These are phyloP conservation scores for Zygaena filipendulae DNA, from an alignment of 2,888 invertebrate species.

Conservation along the genomic window DNA sequence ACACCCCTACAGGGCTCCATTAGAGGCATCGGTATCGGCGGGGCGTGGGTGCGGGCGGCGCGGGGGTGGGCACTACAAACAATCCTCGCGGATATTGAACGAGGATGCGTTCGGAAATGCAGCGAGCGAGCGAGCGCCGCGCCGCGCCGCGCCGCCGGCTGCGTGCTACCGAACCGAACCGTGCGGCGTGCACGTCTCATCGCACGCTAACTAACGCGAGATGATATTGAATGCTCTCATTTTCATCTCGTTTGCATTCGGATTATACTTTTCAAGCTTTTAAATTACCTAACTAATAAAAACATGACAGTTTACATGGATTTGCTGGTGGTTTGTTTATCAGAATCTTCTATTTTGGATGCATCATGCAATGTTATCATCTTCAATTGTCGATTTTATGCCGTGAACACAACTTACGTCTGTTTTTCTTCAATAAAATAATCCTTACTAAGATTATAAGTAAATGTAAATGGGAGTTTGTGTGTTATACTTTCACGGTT, in stretches of 20 bases:
- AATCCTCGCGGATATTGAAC: constrained; percentile 66
- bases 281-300: too few species aligned
- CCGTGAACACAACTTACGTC: too few species aligned
- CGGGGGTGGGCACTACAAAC: constrained; percentile 46
- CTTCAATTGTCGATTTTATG: too few species aligned
- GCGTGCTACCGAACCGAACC: constrained; percentile 43
- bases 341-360: too few species aligned
- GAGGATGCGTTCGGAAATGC: constrained; percentile 64
- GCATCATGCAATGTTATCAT: too few species aligned
- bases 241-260: constrained; percentile 43
- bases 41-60: constrained; percentile 20
- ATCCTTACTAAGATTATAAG: too few species aligned
- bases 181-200: constrained; percentile 41
- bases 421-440: too few species aligned
- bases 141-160: constrained; percentile 37
- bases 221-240: constrained; percentile 49
- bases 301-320: too few species aligned
- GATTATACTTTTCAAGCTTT: constrained; percentile 22
- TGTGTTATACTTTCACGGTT: too few species aligned
- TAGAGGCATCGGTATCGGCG: constrained; percentile 22
- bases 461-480: too few species aligned
- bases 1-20: constrained; percentile 28
- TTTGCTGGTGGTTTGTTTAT: too few species aligned
- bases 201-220: constrained; percentile 43
- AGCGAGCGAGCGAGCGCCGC: too few species aligned